Evolutionary conservation across 2,888 invertebrate species (phyloP).

Genomic region (Phengaris arion): DNA sequence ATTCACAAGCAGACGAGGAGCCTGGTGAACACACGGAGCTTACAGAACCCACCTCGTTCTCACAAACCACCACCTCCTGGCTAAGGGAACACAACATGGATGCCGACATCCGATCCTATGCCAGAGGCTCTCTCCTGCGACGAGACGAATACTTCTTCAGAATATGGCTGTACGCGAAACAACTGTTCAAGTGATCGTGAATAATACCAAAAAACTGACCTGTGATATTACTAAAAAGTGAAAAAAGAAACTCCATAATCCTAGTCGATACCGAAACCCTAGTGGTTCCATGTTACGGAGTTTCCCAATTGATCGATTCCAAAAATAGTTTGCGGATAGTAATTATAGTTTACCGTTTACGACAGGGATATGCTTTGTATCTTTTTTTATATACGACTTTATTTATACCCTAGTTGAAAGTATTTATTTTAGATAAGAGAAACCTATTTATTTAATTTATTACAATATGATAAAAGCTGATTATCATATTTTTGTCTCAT

Average conservation of each 20-base stretch:
- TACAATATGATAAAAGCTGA: constrained; percentile 43
- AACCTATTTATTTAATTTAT: constrained; percentile 63
- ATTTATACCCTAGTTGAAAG: constrained; percentile 54
- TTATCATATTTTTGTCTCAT: constrained; percentile 55
- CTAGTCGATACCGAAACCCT: constrained; percentile 5
- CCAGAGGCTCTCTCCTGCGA: constrained; percentile 89
- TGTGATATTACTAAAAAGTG: constrained; percentile 69
- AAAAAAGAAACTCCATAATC: constrained; percentile 25
- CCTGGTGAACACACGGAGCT: constrained; percentile 80
- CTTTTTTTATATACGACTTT: constrained; percentile 42
- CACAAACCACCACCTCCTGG: constrained; percentile 96
- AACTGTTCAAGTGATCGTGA: constrained; percentile 84
- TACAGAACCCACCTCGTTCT: constrained; percentile 90
- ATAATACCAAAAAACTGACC: constrained; percentile 46
- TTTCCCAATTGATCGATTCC: constrained; percentile 24
- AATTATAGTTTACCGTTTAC: constrained; percentile 38
- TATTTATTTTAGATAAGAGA: constrained; percentile 43
- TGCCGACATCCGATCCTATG: constrained; percentile 93
- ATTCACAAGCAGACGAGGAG: constrained; percentile 67
- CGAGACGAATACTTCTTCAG: constrained; percentile 98
- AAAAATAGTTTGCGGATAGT: constrained; percentile 32
- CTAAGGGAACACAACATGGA: constrained; percentile 95
- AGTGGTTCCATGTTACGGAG: not conserved
- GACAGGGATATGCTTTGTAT: constrained; percentile 35
- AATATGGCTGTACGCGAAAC: constrained; percentile 92